Evolutionary conservation across 2,797 vertebrate genomes (phyloP).

Genomic region (Decapterus maruadsi): DNA sequence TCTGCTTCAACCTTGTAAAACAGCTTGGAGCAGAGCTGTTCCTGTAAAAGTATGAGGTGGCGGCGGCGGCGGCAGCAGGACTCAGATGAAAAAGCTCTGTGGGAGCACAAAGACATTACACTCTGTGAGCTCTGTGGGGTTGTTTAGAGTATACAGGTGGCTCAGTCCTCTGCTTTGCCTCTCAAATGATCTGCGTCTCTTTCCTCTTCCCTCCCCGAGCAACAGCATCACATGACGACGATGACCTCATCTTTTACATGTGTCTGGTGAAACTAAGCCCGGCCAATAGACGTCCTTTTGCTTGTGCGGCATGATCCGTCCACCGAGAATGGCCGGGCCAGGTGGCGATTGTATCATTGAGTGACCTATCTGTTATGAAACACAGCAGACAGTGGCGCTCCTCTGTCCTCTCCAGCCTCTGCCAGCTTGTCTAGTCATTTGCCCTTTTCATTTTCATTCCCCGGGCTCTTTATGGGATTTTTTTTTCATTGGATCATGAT

Average conservation of each 20-base stretch:
- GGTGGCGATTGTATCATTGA: slow-evolving; percentile 60
- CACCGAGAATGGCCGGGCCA: slow-evolving; percentile 42
- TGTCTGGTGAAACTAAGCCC: slow-evolving; percentile 38
- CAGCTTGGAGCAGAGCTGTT: slow-evolving; percentile 25
- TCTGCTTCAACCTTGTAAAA: slow-evolving; percentile 47
- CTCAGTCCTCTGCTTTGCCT: slow-evolving; percentile 71
- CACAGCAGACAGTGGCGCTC: slow-evolving; percentile 37
- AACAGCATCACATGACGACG: slow-evolving; percentile 52
- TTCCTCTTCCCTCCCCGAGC: slow-evolving; percentile 41
- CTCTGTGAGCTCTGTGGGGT: slow-evolving; percentile 32
- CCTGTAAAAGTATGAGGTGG: neutral
- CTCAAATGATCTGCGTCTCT: slow-evolving; percentile 68
- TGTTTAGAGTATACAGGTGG: slow-evolving; percentile 66
- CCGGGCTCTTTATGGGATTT: slow-evolving; percentile 59
- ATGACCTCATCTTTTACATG: slow-evolving; percentile 68
- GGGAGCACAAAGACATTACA: slow-evolving; percentile 13
- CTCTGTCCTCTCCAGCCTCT: slow-evolving; percentile 52
- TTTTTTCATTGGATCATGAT: slow-evolving; percentile 54
- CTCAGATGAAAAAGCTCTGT: slow-evolving; percentile 35
- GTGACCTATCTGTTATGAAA: slow-evolving; percentile 66
- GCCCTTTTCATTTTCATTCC: slow-evolving; percentile 72
- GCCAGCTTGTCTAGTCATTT: slow-evolving; percentile 67
- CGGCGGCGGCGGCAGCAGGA: neutral
- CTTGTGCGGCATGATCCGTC: slow-evolving; percentile 39
- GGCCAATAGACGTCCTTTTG: slow-evolving; percentile 34